These are phyloP conservation scores for Andrena fulva DNA, from an alignment of 2,888 invertebrate genomes.

Conservation along the genomic window DNA sequence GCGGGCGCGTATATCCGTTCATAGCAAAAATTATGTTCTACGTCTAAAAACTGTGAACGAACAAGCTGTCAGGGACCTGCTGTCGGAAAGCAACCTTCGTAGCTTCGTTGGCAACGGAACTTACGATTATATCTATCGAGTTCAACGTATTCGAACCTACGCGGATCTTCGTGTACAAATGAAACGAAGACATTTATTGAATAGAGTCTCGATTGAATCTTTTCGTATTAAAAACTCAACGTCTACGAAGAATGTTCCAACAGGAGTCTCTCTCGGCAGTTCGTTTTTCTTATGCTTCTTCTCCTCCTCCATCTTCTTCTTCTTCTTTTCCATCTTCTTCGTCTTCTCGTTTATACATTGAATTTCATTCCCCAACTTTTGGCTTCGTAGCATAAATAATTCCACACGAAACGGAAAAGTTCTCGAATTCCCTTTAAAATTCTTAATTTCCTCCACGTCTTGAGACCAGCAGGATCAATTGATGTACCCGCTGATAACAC, in stretches of 20 bases:
- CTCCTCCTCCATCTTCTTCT: too few relatives aligned
- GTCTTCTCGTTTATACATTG: conserved; percentile 38
- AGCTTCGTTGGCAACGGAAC: conserved; percentile 14
- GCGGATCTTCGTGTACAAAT: too few relatives aligned
- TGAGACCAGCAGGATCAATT: conserved; percentile 65
- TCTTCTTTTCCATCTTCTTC: neutral
- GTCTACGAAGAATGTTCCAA: conserved; percentile 33
- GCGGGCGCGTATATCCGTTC: conserved; percentile 16
- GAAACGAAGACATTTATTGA: neutral
- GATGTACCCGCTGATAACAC: conserved; percentile 59
- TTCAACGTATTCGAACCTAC: neutral
- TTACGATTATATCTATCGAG: neutral
- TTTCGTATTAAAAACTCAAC: neutral
- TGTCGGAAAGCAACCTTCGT: conserved; percentile 30
- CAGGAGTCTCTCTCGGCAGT: conserved; percentile 62
- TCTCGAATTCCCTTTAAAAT: conserved; percentile 41
- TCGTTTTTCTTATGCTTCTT: conserved; percentile 25
- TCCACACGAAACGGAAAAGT: conserved; percentile 59
- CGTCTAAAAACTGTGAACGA: conserved; percentile 43
- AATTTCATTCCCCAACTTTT: conserved; percentile 49
- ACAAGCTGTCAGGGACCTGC: conserved; percentile 53
- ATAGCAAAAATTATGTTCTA: conserved; percentile 56
- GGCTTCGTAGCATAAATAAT: conserved; percentile 67
- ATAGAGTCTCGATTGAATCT: neutral
- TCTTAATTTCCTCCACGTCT: conserved; percentile 56